Percentiles rank a stretch among this genome's conserved stretches.
phyloP scores from a whole-genome alignment of 2,113 vertebrate genomes.

The Pantherophis guttatus region DNA sequence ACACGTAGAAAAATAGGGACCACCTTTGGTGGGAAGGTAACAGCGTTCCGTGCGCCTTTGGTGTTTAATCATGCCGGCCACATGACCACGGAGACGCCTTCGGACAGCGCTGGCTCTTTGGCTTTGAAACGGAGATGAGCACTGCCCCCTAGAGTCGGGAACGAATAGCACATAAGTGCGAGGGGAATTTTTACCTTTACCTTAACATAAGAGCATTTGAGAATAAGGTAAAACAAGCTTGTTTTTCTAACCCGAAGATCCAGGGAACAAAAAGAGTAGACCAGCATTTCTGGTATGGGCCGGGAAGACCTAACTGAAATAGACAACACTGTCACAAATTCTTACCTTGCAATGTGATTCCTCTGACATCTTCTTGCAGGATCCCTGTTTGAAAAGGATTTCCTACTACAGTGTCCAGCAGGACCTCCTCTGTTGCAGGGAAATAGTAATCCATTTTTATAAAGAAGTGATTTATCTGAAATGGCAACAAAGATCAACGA shows the following conservation, averaged over 20 bases:
- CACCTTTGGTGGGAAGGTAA: too few species aligned
- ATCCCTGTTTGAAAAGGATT: background rate
- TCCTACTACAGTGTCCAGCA: background rate
- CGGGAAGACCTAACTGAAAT: background rate
- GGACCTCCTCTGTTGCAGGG: background rate
- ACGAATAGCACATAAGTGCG: too few species aligned
- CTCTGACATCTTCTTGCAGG: background rate
- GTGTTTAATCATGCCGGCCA: too few species aligned
- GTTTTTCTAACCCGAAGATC: background rate
- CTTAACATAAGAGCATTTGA: too few species aligned
- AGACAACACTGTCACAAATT: background rate
- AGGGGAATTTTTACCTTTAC: too few species aligned
- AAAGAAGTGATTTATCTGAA: background rate
- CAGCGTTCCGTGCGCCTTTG: too few species aligned
- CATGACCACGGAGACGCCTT: too few species aligned
- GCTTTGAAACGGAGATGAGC: too few species aligned
- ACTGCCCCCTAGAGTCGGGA: too few species aligned
- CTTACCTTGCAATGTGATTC: background rate
- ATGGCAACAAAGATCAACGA: background rate
- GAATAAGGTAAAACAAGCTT: background rate
- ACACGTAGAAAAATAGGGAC: too few species aligned
- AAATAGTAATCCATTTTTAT: background rate
- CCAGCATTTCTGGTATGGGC: background rate
- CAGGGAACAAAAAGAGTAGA: background rate
- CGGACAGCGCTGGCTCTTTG: too few species aligned